Base-by-base conservation (phyloP, 2,888 invertebrate genomes). In the Trissolcus brochymenae region DNA sequence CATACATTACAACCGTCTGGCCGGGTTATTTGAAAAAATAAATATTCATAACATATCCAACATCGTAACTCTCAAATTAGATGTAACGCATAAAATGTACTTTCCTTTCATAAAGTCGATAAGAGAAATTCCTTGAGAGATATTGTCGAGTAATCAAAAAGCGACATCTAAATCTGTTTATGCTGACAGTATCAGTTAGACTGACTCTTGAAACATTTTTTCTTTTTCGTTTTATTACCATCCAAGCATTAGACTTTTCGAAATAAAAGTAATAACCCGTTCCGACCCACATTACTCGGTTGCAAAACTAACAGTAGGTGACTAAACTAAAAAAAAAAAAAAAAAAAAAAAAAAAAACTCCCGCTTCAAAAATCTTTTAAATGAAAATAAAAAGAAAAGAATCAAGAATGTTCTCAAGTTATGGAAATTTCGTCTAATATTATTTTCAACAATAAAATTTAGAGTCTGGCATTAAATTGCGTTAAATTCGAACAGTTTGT, bases 1-100 rank as follows among this genome's bases (percentile, higher is more conserved):
- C 51, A 66, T 51, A 66, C 9, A 41, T 66, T 66, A 57, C 13
- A 16, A 29, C 6, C 6, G 6, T 7, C 16, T 43, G 7, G 21
- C 11, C 14, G 35, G 29, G 25, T 67, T 59, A 6, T 35, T 9
- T 35, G 35, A 51, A 7, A 43, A 67, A 59, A 66, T 53, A 66
- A 67, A 59, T 59, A 67, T 67, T 59, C 67, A 59, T 67, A 67
- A 29, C 19, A 66, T 14, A 57, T n/a, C n/a, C 43, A 14, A 51
- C 41, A 29, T 57, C 66, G 66, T 25, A 29, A 13, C 46, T 21
- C 13, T 7, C 11, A 54, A 65, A 65, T 65, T 65, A 65, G 50
- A 65, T 67, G n/a, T 67, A 59, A 60, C 19, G 40, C 55, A 70
- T 61, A 61, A 61, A 68, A 68, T 56, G 55, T 50, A 61, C 43